Evolutionary conservation across 1,140 invertebrate genomes (phyloP).

Genomic region (Ladona fulva): DNA sequence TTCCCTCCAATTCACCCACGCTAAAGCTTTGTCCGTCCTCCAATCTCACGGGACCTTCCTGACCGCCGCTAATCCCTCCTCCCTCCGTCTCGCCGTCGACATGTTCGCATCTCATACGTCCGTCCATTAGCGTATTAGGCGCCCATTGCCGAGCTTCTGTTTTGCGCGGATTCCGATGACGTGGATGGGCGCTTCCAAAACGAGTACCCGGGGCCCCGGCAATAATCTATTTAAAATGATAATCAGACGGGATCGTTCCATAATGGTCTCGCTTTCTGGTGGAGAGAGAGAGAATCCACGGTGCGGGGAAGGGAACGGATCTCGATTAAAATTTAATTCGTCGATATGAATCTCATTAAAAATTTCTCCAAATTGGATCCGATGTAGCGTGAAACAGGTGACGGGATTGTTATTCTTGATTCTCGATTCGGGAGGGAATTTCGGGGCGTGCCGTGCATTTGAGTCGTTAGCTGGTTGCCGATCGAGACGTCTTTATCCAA

Average conservation of each 20-base stretch:
- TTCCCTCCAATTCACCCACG: not conserved
- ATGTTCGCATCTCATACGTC: not conserved
- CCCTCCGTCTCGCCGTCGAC: not conserved
- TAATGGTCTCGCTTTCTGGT: not conserved
- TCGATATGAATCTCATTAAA: too few species aligned
- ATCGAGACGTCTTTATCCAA: too few species aligned
- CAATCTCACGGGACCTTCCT: not conserved
- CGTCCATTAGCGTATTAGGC: not conserved
- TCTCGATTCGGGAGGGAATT: too few species aligned
- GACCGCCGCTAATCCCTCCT: not conserved
- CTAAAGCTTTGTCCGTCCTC: not conserved
- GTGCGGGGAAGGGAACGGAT: too few species aligned
- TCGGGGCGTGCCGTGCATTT: too few species aligned
- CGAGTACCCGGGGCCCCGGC: not conserved
- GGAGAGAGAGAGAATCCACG: too few species aligned
- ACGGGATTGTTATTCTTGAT: too few species aligned
- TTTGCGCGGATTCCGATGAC: not conserved
- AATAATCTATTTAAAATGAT: slow-evolving; percentile 9
- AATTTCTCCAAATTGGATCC: too few species aligned
- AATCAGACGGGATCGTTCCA: not conserved
- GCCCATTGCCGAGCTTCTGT: not conserved
- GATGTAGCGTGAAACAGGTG: too few species aligned
- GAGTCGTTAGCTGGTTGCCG: too few species aligned
- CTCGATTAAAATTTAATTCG: too few species aligned
- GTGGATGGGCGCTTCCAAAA: not conserved